Conservation (phyloP, 2,113 vertebrate genomes). For the Centropus bengalensis region DNA sequence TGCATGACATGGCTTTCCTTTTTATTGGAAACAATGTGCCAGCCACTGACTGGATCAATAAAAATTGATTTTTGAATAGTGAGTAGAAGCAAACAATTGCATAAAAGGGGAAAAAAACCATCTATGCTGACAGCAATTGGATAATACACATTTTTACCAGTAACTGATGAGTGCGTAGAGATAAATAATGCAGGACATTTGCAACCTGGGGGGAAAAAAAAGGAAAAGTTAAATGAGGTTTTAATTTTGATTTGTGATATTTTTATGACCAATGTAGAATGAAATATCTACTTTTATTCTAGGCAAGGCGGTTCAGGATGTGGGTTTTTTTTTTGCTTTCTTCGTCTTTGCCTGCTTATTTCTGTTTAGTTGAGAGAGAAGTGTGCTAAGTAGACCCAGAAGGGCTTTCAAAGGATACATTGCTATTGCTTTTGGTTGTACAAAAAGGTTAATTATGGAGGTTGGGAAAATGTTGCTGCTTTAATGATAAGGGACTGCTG, state of each 20-base stretch:
- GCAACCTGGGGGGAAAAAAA: background rate
- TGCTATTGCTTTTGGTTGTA: constrained; percentile 39
- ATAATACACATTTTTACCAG: constrained; percentile 51
- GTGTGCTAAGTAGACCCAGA: constrained; percentile 53
- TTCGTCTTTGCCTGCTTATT: background rate
- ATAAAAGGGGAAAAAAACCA: constrained; percentile 45
- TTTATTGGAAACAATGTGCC: constrained; percentile 35
- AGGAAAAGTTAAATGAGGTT: background rate
- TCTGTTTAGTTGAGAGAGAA: constrained; percentile 54
- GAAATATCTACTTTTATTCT: constrained; percentile 43
- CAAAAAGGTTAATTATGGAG: constrained; percentile 63
- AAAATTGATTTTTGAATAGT: constrained; percentile 65
- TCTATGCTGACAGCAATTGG: constrained; percentile 42
- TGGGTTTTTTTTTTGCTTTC: background rate
- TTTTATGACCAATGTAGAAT: constrained; percentile 35
- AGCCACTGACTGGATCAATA: constrained; percentile 25
- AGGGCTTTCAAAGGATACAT: constrained; percentile 59
- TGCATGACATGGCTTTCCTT: background rate
- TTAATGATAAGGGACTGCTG: constrained; percentile 52
- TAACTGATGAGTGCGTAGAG: background rate
- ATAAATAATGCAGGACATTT: constrained; percentile 5
- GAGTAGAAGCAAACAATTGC: constrained; percentile 54
- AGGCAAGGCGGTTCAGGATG: background rate
- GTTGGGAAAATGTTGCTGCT: constrained; percentile 50
- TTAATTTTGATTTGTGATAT: constrained; percentile 30